These are phyloP conservation scores for Drosophila imparisetae DNA, from an alignment of 2,888 invertebrate species.

Conservation along the genomic window DNA sequence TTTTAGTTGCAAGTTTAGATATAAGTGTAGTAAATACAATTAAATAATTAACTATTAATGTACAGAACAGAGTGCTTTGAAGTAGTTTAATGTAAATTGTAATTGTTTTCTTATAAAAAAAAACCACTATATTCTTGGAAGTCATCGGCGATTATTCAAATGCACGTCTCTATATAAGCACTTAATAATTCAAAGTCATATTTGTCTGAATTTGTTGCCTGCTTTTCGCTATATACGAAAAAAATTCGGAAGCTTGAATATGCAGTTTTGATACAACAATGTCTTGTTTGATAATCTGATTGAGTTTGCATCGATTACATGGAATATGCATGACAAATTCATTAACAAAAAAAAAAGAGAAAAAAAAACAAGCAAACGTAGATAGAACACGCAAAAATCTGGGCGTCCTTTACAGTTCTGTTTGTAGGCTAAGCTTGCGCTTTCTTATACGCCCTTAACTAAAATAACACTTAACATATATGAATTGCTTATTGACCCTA, in stretches of 20 bases:
- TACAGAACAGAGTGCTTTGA: conserved; percentile 63
- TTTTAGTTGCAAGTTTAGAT: conserved; percentile 52
- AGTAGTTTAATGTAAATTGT: conserved; percentile 45
- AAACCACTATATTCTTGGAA: neutral
- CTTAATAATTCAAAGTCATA: conserved; percentile 29
- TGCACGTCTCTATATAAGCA: conserved; percentile 43
- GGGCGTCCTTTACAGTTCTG: conserved; percentile 39
- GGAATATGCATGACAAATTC: conserved; percentile 12
- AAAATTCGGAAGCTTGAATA: conserved; percentile 28
- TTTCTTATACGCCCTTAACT: conserved; percentile 60
- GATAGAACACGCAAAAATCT: conserved; percentile 24
- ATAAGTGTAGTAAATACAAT: conserved; percentile 72
- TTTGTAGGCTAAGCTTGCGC: conserved; percentile 5
- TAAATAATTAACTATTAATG: conserved; percentile 72
- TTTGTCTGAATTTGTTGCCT: conserved; percentile 8
- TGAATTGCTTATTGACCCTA: conserved; percentile 59
- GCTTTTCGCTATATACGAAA: conserved; percentile 14
- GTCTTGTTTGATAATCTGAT: conserved; percentile 1
- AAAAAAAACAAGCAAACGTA: conserved; percentile 16
- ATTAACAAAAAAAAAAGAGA: conserved; percentile 9
- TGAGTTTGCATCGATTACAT: conserved; percentile 4
- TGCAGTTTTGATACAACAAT: conserved; percentile 54
- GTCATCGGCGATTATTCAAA: conserved; percentile 25
- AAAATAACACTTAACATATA: conserved; percentile 78
- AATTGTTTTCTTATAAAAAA: neutral